Evolutionary conservation across 2,888 invertebrate species (phyloP).

Genomic region (Caenorhabditis angaria): DNA sequence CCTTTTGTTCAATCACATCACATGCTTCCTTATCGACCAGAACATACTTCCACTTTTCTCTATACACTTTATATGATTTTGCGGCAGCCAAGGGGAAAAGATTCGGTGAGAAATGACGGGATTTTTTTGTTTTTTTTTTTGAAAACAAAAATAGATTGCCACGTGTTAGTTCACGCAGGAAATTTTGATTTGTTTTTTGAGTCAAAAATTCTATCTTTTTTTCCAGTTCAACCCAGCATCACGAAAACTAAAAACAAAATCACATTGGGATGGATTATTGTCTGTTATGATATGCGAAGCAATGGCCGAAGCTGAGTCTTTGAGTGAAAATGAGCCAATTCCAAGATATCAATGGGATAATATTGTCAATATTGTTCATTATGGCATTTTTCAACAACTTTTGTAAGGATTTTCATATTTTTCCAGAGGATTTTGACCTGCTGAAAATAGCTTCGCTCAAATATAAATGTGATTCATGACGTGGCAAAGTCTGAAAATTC

Average conservation of each 20-base stretch:
- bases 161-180: too few relatives aligned
- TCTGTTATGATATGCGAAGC: slow-evolving; percentile 45
- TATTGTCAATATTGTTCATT: slow-evolving; percentile 38
- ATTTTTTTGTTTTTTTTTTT: too few relatives aligned
- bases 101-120: slow-evolving; percentile 52
- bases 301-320: slow-evolving; percentile 47
- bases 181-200: too few relatives aligned
- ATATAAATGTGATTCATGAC: too few relatives aligned
- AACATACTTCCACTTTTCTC: slow-evolving; percentile 44
- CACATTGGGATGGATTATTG: slow-evolving; percentile 34
- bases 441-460: too few relatives aligned
- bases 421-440: too few relatives aligned
- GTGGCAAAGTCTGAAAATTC: too few relatives aligned
- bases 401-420: slow-evolving; percentile 31
- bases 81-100: slow-evolving; percentile 65
- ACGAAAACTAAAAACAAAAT: slow-evolving; percentile 16
- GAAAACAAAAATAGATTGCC: too few relatives aligned
- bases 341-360: slow-evolving; percentile 57
- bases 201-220: too few relatives aligned
- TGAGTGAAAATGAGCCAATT: slow-evolving; percentile 41
- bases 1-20: slow-evolving; percentile 21
- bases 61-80: slow-evolving; percentile 64
- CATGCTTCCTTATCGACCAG: slow-evolving; percentile 53
- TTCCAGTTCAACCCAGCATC: slow-evolving; percentile 14
- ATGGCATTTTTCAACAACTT: slow-evolving; percentile 26